Percentiles rank a stretch among this genome's conserved stretches.
Conservation (phyloP, 2,888 invertebrate genomes). For the Thysanoteuthis rhombus region DNA sequence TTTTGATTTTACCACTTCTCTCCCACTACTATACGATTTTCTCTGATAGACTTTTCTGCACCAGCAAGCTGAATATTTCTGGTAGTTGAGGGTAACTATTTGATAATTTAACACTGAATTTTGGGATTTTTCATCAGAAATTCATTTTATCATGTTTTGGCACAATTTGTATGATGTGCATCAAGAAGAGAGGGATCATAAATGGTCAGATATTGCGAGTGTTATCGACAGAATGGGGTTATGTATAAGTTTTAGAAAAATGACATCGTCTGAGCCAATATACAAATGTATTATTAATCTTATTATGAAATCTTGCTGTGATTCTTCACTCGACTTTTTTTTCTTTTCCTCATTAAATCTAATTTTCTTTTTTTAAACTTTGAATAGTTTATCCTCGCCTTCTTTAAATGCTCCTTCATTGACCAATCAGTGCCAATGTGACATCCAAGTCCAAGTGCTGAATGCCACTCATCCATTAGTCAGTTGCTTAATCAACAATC, state of each 20-base stretch:
- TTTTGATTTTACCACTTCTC: no score
- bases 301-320: neutral
- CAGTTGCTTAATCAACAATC: slow-evolving; percentile 45
- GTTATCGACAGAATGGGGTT: no score
- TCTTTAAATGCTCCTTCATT: slow-evolving; percentile 25
- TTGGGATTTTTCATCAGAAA: no score
- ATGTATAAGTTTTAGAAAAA: neutral
- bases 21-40: no score
- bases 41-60: no score
- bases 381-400: slow-evolving; percentile 22
- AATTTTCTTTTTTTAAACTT: neutral
- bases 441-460: slow-evolving; percentile 49
- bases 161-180: no score
- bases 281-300: neutral
- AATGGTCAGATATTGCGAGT: no score
- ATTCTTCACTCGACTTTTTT: neutral
- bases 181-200: no score
- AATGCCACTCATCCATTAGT: slow-evolving; percentile 52
- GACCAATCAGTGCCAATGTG: slow-evolving; percentile 42
- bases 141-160: no score
- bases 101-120: no score
- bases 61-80: no score
- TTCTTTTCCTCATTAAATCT: neutral
- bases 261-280: neutral
- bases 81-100: no score